Conservation (phyloP, 2,113 vertebrate genomes). For the Xyrauchen texanus region DNA sequence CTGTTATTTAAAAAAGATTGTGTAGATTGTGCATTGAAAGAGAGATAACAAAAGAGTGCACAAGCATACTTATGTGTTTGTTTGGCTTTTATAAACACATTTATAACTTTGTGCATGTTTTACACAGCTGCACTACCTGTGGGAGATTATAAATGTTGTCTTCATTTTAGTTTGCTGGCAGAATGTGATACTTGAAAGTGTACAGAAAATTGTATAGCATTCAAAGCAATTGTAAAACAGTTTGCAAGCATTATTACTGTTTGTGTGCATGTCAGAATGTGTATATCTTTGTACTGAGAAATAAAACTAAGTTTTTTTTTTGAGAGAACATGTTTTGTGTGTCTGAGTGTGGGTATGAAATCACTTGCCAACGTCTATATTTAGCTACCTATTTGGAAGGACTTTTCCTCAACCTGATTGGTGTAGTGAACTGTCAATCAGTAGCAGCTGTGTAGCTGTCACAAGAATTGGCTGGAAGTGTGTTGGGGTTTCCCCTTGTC, state of each 20-base stretch:
- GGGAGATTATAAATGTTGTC: constrained; percentile 30
- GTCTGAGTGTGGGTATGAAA: neutral
- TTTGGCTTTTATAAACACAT: neutral
- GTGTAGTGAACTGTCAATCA: constrained; percentile 13
- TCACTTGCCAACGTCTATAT: constrained; percentile 19
- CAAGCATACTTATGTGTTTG: neutral
- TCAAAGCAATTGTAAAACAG: constrained; percentile 31
- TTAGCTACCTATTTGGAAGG: constrained; percentile 3
- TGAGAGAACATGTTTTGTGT: constrained; percentile 3
- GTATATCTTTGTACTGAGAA: constrained; percentile 67
- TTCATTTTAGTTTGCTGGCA: constrained; percentile 2
- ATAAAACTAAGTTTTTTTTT: constrained; percentile 63
- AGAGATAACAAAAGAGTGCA: neutral
- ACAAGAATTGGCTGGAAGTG: neutral
- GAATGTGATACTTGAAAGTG: constrained; percentile 26
- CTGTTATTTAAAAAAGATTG: constrained; percentile 8
- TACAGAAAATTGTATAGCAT: constrained; percentile 18
- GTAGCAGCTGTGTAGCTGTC: constrained; percentile 19
- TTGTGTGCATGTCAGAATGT: constrained; percentile 53
- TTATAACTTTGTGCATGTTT: too few relatives aligned
- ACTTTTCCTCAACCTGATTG: constrained; percentile 20
- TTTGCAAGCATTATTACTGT: constrained; percentile 43
- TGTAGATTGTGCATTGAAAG: neutral
- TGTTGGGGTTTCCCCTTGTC: constrained; percentile 29
- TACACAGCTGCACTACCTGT: too few relatives aligned